Base-by-base conservation (phyloP, 2,113 vertebrate genomes). In the Mesoclemmys tuberculata region DNA sequence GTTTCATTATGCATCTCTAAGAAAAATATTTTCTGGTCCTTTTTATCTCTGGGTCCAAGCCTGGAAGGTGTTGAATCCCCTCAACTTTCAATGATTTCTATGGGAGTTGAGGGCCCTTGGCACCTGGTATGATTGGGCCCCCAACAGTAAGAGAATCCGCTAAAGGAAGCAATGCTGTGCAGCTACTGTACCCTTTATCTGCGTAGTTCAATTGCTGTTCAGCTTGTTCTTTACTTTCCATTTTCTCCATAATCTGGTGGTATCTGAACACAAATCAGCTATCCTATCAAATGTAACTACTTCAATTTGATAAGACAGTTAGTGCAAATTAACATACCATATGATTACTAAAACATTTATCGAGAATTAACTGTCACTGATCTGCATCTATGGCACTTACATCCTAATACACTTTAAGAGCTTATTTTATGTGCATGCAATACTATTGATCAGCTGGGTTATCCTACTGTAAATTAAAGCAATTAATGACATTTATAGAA, bases 121-220 rank as follows among this genome's bases (percentile, higher is more conserved):
- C 48, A 29, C 81, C 84, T 12, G 0, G 2, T 22, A 27, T 58
- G 75, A 81, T 18, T 81, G 74, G 58, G 74, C n/a, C 49, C 35
- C 49, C 21, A 46, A 3, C 5, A 4, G 0, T 2, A 38, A 41
- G 48, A 16, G 12, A 35, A 5, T 5, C 55, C n/a, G 1, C 18
- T 6, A 1, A 4, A 9, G 52, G 29, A 55, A 31, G 4, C 12
- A 10, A 0, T 5, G 13, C 18, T 1, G n/a, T 29, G 78, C 44
- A 91, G 44, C 79, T 44, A 14, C 12, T 77, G 74, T 24, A 79
- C 44, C 31, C 24, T 26, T 46, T 22, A 56, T 24, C 35, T 21
- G 55, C 10, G n/a, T 5, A 1, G 12, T 13, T 10, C 3, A 7
- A 24, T 3, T 10, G 8, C 19, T 64, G 52, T 51, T 19, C 22